Conservation (phyloP, 2,113 vertebrate species). For the Atractosteus spatula region DNA sequence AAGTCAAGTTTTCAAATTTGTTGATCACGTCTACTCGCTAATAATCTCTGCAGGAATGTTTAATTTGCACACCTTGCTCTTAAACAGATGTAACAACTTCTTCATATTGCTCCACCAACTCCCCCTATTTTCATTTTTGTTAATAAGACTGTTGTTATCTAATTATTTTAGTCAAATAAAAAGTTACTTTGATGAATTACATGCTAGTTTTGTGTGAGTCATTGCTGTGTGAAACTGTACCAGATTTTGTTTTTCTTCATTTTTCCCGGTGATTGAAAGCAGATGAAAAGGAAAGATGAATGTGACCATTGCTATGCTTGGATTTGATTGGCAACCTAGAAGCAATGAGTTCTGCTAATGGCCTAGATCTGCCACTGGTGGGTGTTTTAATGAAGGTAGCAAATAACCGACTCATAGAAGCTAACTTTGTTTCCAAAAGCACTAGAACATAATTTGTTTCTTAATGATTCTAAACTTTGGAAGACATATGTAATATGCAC, state of each 20-base stretch:
- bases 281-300: not conserved
- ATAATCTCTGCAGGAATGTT: not conserved
- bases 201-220: not conserved
- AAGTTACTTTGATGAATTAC: not conserved
- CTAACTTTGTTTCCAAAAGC: not conserved
- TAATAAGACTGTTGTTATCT: not conserved
- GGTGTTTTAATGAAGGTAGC: not conserved
- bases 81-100: not conserved
- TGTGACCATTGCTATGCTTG: not conserved
- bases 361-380: not conserved
- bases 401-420: too few relatives aligned
- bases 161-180: not conserved
- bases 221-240: not conserved
- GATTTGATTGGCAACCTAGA: not conserved
- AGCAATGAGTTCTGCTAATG: not conserved
- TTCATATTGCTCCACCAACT: not conserved
- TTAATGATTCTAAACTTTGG: too few relatives aligned
- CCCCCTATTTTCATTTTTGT: not conserved
- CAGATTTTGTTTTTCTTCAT: not conserved
- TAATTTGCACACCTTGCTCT: not conserved
- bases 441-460: not conserved
- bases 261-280: not conserved
- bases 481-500: too few relatives aligned
- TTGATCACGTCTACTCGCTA: not conserved
- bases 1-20: not conserved